Base-by-base conservation (phyloP, 2,113 vertebrate species). In the Galeopterus variegatus region DNA sequence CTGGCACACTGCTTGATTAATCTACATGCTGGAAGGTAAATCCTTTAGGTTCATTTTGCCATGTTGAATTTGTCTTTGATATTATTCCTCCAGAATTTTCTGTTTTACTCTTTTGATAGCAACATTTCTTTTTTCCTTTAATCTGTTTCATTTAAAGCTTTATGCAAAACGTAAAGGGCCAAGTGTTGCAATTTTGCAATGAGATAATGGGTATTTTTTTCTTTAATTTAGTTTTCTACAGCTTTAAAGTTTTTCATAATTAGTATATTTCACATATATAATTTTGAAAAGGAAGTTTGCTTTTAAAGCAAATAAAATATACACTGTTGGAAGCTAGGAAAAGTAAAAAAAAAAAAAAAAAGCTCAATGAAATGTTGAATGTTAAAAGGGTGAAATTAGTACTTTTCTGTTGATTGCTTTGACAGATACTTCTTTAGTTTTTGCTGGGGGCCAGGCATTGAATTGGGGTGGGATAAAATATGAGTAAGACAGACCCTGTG, bases 1-100 rank as follows among this genome's bases (percentile, higher is more conserved):
- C 98, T 99, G 77, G 99, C 99, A 90, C 99, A 99, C 98, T 99
- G 99, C 98, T 99, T 99, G 97, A 99, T 99, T 98, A 99, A 99
- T 96, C 99, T 99, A 58, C 99, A 99, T 7, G 98, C 99, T 4
- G 99, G 99, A 97, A 99, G 99, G 99, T 99, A 98, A 98, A 60
- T 90, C 45, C 11, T 88, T 95, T 12, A 33, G 60, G 23, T 23
- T 80, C 69, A 45, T 14, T 56, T 67, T 36, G 31, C n/a, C 13
- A 3, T 65, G 26, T 83, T 90, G 52, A 82, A 72, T 72, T 82
- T 90, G 11, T 83, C 73, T 85, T 80, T 26, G 15, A 33, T 56
- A 10, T 24, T 67, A 85, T 72, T 64, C 24, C n/a, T 36, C 6
- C 41, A 45, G 14, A 60, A n/a, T 48, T 64, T 14, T 56, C 86